Base-by-base conservation (phyloP, 1,140 invertebrate genomes). In the Drosophila santomea region DNA sequence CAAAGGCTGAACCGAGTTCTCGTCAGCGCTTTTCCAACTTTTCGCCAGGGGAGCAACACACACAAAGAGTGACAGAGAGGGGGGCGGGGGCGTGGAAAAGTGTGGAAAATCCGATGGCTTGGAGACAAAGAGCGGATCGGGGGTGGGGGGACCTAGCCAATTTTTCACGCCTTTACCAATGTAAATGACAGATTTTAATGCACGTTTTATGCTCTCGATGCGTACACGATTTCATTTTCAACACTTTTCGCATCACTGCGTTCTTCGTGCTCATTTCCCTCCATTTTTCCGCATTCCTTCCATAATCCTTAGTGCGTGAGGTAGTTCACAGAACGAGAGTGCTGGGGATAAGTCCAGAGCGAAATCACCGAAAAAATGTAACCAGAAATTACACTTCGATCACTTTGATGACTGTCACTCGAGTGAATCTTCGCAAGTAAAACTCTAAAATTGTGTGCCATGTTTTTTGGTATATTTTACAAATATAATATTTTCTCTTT, bases 131-230 rank as follows among this genome's bases (percentile, higher is more conserved):
- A 3, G 11, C 0, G 23, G 10, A 15, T n/a, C 2, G 8, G 11
- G 38, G 14, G 20, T 3, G 32, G 43, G 32, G 8, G 23, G 43
- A 45, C 45, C 14, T 51, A 60, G 69, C 54, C 63, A 79, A 79
- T 71, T 74, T 62, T 75, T 64, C 59, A 68, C 78, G 72, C 78
- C 78, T 75, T 80, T 75, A 66, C 78, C 78, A 80, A 71, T 80
- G 78, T 78, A 78, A 78, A 78, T 78, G 75, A 80, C 78, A 80
- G 78, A 80, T 80, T 69, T 80, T 71, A 63, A 78, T 78, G 74
- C 66, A 72, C 75, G 74, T 80, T 80, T 80, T 74, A 79, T 79
- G 76, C 76, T 55, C 66, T 80, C 74, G 57, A 74, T 79, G 78
- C 76, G 71, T 79, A 79, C 78, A 74, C 76, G 59, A 80, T 79